phyloP scores from a whole-genome alignment of 2,797 vertebrate species.

The Oceanodroma leucorhoa region DNA sequence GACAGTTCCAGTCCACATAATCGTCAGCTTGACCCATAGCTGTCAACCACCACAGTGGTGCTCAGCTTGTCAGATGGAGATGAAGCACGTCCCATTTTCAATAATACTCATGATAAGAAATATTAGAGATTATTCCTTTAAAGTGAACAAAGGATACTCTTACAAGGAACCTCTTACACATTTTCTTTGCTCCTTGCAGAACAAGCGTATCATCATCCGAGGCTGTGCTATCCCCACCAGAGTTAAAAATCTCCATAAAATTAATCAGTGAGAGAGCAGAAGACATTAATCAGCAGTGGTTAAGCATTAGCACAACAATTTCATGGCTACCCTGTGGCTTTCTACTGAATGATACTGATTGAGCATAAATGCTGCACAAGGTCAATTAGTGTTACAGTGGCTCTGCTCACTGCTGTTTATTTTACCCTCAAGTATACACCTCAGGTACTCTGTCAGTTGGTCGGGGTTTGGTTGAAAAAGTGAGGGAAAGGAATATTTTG shows the following conservation, averaged over 20 bases:
- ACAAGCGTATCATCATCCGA: neutral
- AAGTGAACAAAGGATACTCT: neutral
- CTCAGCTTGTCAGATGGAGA: neutral
- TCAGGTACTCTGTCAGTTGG: neutral
- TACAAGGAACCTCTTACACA: neutral
- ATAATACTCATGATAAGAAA: neutral
- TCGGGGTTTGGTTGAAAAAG: neutral
- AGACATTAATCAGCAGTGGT: neutral
- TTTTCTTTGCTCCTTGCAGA: neutral
- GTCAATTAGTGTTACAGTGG: neutral
- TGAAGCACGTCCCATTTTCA: neutral
- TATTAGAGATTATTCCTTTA: neutral
- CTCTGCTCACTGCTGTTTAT: neutral
- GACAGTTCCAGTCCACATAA: neutral
- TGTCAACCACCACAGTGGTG: neutral
- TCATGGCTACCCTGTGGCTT: neutral
- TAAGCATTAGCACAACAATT: neutral
- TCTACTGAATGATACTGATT: neutral
- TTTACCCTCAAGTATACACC: neutral
- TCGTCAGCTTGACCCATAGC: neutral
- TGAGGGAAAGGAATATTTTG: neutral
- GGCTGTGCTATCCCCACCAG: neutral
- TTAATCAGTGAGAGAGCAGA: neutral
- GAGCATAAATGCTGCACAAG: neutral
- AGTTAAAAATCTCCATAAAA: conserved; percentile 27